These are phyloP conservation scores for Dolomedes plantarius DNA, from an alignment of 2,888 invertebrate genomes.

Conservation along the genomic window DNA sequence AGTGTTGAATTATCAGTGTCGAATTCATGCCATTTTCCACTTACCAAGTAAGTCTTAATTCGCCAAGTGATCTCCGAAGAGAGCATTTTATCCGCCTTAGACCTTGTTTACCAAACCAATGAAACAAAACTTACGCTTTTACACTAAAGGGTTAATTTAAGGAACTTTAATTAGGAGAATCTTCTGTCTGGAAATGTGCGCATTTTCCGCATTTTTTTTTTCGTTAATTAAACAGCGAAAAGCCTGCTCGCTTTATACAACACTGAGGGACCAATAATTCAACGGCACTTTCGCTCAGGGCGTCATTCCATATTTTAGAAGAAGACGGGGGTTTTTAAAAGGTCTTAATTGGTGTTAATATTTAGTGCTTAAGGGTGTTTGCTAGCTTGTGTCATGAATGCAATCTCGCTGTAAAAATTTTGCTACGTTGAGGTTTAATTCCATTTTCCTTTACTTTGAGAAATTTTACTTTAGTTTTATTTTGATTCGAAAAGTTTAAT, in stretches of 20 bases:
- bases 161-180: background rate
- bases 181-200: background rate
- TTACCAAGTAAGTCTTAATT: too few relatives aligned
- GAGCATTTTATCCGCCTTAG: too few relatives aligned
- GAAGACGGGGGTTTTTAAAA: background rate
- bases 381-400: background rate
- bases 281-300: background rate
- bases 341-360: conserved; percentile 13
- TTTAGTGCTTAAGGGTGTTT: background rate
- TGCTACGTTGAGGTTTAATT: too few relatives aligned
- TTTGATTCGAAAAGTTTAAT: too few relatives aligned
- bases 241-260: background rate
- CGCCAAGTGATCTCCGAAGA: too few relatives aligned
- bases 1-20: too few relatives aligned
- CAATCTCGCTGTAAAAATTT: too few relatives aligned
- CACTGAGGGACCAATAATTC: background rate
- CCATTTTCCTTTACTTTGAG: too few relatives aligned
- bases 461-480: too few relatives aligned
- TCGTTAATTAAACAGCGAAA: background rate
- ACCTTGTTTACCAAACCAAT: background rate
- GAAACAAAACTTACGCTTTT: background rate
- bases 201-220: background rate
- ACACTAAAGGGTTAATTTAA: background rate
- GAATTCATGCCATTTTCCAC: too few relatives aligned
- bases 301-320: background rate